Percentiles rank a stretch among this genome's conserved stretches.
phyloP scores from a whole-genome alignment of 2,888 invertebrate species.

The Strigamia crassipes region DNA sequence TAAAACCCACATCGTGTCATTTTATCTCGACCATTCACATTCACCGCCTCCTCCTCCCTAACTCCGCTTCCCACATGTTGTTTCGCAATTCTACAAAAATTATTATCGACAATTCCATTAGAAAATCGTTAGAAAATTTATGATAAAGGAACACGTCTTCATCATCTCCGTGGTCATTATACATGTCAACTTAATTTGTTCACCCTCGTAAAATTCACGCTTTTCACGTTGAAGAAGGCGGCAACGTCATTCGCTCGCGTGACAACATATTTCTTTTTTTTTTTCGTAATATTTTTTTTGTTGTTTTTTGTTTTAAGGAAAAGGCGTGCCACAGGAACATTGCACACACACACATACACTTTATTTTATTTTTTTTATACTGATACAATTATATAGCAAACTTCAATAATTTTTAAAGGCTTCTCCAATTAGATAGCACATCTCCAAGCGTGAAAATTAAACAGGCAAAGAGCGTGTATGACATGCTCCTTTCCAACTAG shows the following conservation, averaged over 20 bases:
- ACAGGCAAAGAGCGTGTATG: constrained; percentile 22
- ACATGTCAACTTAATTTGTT: constrained; percentile 40
- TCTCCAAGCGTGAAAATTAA: constrained; percentile 7
- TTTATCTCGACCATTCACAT: neutral
- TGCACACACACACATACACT: neutral
- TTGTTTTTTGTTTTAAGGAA: neutral
- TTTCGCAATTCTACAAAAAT: neutral
- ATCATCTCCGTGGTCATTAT: constrained; percentile 37
- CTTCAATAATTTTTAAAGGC: constrained; percentile 19
- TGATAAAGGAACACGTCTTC: constrained; percentile 39
- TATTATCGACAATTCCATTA: constrained; percentile 42
- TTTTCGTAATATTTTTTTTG: neutral
- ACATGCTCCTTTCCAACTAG: neutral
- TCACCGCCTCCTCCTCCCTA: neutral
- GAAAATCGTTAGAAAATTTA: constrained; percentile 39
- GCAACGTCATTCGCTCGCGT: neutral
- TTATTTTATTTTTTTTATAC: neutral
- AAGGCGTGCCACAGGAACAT: neutral
- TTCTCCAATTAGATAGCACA: neutral
- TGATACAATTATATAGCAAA: neutral
- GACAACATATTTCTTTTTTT: neutral
- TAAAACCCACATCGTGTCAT: constrained; percentile 15
- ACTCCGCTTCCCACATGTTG: neutral
- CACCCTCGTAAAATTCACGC: constrained; percentile 36
- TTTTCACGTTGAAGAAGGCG: neutral